Base-by-base conservation (phyloP, 2,113 vertebrate genomes). In the Hipposideros armiger region DNA sequence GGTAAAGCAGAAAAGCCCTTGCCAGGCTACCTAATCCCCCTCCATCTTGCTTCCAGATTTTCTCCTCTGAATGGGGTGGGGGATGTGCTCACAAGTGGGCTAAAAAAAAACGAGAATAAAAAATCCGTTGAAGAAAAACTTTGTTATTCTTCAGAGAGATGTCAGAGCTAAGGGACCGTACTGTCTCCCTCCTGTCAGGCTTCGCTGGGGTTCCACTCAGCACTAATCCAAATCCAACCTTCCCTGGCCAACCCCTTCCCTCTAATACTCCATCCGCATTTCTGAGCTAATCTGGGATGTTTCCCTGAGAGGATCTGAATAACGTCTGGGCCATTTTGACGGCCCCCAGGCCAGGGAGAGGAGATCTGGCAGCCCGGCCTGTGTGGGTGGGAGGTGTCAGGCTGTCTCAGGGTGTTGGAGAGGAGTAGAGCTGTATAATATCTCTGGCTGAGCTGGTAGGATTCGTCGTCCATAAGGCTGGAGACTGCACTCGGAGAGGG, bases 41-140 rank as follows among this genome's bases (percentile, higher is more conserved):
- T 32, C 26, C 13, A 42, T 20, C 36, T 70, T 72, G 64, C 73
- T 28, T 36, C 40, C 28, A 17, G 30, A 69, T 87, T 77, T 81
- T 60, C 78, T 90, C 32, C 28, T 85, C 69, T 67, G 40, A 81
- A 54, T 47, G 62, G 50, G 24, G 15, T 70, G 40, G 6, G 20
- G 42, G 45, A 42, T 54, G 28, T 62, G 66, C 45, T 95, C 66
- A 52, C 54, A 82, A 84, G 45, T 40, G 36, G 32, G 32, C 62
- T 94, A 89, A 89, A 28, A 69, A 91, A 89, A 28, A 69, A 91
- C 64, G 80, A 85, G 45, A 90, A 80, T 52, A 19, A 17, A 58
- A 64, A 84, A 74, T 78, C 78, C 66, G 66, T 76, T 66, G n/a
- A 47, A 83, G 64, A 69, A 90, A 93, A 95, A 93, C 84, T 92